Evolutionary conservation across 1,140 invertebrate species (phyloP).

Genomic region (Eumeta japonica): DNA sequence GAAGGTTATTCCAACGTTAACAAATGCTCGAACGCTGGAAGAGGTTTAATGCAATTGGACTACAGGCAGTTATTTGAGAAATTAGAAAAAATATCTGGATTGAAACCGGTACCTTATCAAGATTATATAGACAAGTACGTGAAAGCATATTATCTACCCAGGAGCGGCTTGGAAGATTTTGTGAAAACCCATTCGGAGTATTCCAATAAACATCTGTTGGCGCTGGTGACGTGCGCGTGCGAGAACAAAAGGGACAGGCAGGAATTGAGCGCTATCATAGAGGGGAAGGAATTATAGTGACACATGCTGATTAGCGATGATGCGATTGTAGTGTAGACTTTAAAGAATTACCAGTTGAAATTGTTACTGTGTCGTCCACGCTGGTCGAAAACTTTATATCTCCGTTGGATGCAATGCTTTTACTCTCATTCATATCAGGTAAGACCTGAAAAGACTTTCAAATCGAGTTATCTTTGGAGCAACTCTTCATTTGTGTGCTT

Average conservation of each 20-base stretch:
- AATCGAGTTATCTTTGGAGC: too few relatives aligned
- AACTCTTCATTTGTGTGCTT: too few relatives aligned
- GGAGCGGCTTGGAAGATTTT: conserved; percentile 85
- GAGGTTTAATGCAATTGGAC: conserved; percentile 96
- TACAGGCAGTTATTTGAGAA: conserved; percentile 93
- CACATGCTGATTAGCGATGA: too few relatives aligned
- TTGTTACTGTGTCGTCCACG: too few relatives aligned
- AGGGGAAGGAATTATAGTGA: too few relatives aligned
- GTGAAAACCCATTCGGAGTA: conserved; percentile 87
- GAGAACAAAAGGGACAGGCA: conserved; percentile 86
- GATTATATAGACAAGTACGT: conserved; percentile 93
- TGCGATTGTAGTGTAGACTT: too few relatives aligned
- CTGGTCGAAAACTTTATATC: too few relatives aligned
- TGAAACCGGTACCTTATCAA: conserved; percentile 83
- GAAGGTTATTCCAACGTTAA: conserved; percentile 91
- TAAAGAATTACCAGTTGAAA: too few relatives aligned
- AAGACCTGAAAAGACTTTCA: too few relatives aligned
- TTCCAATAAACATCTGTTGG: conserved; percentile 80
- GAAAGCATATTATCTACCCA: conserved; percentile 93
- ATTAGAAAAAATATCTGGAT: conserved; percentile 79
- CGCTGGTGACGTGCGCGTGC: conserved; percentile 82
- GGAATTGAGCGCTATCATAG: conserved; percentile 71
- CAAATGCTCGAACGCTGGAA: conserved; percentile 94
- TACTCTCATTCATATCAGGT: too few relatives aligned
- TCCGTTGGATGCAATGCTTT: too few relatives aligned